Conservation (phyloP, 2,113 vertebrate species). For the Anolis sagrei region DNA sequence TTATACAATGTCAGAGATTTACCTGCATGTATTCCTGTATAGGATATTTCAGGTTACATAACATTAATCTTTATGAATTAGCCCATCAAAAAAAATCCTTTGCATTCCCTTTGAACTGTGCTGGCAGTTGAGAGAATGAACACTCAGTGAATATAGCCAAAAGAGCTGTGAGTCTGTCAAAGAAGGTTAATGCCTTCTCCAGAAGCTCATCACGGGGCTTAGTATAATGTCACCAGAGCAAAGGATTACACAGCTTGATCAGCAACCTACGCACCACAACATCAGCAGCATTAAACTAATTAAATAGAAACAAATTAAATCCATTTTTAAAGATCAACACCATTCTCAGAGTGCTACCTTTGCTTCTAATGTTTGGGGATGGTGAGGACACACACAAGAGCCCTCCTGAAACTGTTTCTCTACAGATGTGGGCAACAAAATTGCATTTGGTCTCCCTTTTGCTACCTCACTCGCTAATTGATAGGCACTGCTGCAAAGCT, state of each 20-base stretch:
- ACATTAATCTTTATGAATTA: background rate
- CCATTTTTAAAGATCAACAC: slow-evolving; percentile 65
- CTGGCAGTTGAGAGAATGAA: slow-evolving; percentile 55
- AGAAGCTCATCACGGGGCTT: slow-evolving; percentile 60
- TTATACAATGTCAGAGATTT: slow-evolving; percentile 27
- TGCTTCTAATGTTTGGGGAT: background rate
- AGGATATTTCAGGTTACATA: slow-evolving; percentile 18
- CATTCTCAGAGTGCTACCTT: slow-evolving; percentile 24
- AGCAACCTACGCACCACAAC: slow-evolving; percentile 41
- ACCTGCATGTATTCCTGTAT: slow-evolving; percentile 41
- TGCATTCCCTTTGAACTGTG: slow-evolving; percentile 60
- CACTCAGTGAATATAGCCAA: slow-evolving; percentile 51
- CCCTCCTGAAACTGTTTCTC: background rate
- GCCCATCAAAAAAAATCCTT: slow-evolving; percentile 15
- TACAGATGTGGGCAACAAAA: background rate
- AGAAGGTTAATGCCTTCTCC: slow-evolving; percentile 67
- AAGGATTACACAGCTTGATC: slow-evolving; percentile 26
- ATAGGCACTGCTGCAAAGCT: too few relatives aligned
- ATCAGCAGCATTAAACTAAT: slow-evolving; percentile 72
- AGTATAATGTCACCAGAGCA: background rate
- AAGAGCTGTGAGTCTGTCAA: slow-evolving; percentile 61
- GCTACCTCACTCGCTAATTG: background rate
- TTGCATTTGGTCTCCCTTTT: background rate
- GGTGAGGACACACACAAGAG: background rate
- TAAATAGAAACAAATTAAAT: slow-evolving; percentile 70